Percentiles rank a stretch among this genome's conserved stretches.
These are phyloP conservation scores for Carterocephalus palaemon DNA, from an alignment of 2,888 invertebrate genomes.

Conservation along the genomic window DNA sequence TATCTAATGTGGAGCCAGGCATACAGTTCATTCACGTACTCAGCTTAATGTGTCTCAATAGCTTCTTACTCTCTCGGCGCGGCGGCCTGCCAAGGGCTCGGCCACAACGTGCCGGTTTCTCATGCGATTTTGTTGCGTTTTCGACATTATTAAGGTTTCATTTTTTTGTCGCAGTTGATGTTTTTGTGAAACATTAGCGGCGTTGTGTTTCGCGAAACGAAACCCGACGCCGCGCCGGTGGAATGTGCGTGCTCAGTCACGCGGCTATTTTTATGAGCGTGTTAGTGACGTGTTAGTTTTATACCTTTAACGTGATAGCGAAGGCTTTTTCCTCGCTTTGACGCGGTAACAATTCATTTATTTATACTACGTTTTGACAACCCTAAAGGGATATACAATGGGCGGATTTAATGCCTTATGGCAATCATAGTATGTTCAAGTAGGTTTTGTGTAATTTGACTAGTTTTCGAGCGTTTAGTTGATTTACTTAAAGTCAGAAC, in stretches of 20 bases:
- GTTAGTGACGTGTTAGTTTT: not conserved
- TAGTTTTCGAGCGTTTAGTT: no score
- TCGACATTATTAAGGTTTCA: conserved; percentile 5
- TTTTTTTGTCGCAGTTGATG: conserved; percentile 1
- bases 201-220: conserved; percentile 11
- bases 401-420: no score
- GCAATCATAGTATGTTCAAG: no score
- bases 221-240: conserved; percentile 1
- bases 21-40: conserved; percentile 12
- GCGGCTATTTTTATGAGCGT: not conserved
- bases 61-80: conserved; percentile 10
- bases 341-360: no score
- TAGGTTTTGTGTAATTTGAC: no score
- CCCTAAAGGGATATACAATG: no score
- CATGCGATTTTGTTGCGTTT: not conserved
- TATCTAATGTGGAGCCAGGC: conserved; percentile 10
- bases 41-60: conserved; percentile 9
- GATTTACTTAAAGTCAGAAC: no score
- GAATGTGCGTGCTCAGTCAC: conserved; percentile 5
- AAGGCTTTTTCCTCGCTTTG: no score
- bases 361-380: no score
- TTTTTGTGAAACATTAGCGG: conserved; percentile 13
- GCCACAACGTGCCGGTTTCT: not conserved
- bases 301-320: not conserved
- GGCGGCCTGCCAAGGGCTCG: conserved; percentile 2